Percentiles rank a stretch among this genome's conserved stretches.
phyloP scores from a whole-genome alignment of 1,140 invertebrate species.

The Rhyacophila brunnea region DNA sequence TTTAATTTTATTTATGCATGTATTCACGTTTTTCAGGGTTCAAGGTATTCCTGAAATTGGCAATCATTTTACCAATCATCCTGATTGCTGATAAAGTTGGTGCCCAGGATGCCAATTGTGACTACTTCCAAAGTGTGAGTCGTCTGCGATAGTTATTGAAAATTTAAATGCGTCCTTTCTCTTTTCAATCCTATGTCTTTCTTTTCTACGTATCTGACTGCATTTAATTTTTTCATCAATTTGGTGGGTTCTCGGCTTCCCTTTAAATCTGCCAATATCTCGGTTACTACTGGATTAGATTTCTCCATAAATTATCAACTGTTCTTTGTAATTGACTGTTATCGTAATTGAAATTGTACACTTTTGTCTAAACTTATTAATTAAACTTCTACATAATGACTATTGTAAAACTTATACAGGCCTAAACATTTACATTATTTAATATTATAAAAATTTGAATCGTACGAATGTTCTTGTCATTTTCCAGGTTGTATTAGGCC shows the following conservation, averaged over 20 bases:
- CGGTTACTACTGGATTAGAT: background rate
- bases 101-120: conserved; percentile 35
- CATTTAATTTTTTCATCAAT: background rate
- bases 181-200: background rate
- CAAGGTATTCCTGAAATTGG: no score
- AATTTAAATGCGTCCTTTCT: background rate
- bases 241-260: background rate
- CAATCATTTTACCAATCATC: no score
- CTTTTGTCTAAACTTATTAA: no score
- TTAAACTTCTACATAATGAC: no score
- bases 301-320: background rate
- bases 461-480: background rate
- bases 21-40: no score
- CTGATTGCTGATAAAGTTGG: background rate
- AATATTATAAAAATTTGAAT: no score
- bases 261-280: background rate
- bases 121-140: conserved; percentile 34
- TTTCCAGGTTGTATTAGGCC: conserved; percentile 41
- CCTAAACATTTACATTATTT: no score
- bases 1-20: no score
- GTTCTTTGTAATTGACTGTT: background rate
- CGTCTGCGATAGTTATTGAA: background rate
- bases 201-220: background rate
- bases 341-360: no score
- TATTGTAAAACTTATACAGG: no score